A percentile compares a stretch with the other conserved stretches of the same genome.
These are phyloP conservation scores for Zaprionus camerounensis DNA, from an alignment of 1,140 invertebrate species.

Conservation along the genomic window DNA sequence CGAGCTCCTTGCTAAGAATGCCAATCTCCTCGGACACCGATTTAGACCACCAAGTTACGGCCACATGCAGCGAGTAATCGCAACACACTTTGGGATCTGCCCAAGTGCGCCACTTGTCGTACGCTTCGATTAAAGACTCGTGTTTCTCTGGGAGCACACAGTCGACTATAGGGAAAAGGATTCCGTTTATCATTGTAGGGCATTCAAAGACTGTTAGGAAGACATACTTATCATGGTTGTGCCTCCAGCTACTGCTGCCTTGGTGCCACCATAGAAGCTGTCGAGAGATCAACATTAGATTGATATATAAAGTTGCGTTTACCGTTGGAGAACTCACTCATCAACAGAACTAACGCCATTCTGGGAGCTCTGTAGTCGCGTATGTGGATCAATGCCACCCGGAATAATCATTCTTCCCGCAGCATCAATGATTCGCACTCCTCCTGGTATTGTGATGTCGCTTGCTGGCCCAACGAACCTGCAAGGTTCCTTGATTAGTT, in stretches of 20 bases:
- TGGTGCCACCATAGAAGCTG: constrained; percentile 93
- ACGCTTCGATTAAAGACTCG: constrained; percentile 95
- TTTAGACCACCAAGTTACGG: constrained; percentile 95
- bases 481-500: background rate
- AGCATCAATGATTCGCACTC: constrained; percentile 92
- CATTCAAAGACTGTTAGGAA: constrained; percentile 42
- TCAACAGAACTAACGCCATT: constrained; percentile 93
- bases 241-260: constrained; percentile 94
- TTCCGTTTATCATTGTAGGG: background rate
- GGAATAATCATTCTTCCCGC: constrained; percentile 92
- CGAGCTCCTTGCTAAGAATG: constrained; percentile 91
- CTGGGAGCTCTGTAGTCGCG: constrained; percentile 94
- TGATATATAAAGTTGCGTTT: background rate
- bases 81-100: constrained; percentile 99
- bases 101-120: constrained; percentile 94
- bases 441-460: constrained; percentile 92
- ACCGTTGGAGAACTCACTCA: constrained; percentile 85
- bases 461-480: constrained; percentile 84
- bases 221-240: constrained; percentile 94
- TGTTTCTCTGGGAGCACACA: constrained; percentile 93
- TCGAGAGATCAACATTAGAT: background rate
- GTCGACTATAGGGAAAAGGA: constrained; percentile 88
- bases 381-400: constrained; percentile 95
- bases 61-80: constrained; percentile 97
- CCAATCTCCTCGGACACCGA: constrained; percentile 93